Conservation (phyloP, 2,113 vertebrate genomes). For the Micronisus gabar region DNA sequence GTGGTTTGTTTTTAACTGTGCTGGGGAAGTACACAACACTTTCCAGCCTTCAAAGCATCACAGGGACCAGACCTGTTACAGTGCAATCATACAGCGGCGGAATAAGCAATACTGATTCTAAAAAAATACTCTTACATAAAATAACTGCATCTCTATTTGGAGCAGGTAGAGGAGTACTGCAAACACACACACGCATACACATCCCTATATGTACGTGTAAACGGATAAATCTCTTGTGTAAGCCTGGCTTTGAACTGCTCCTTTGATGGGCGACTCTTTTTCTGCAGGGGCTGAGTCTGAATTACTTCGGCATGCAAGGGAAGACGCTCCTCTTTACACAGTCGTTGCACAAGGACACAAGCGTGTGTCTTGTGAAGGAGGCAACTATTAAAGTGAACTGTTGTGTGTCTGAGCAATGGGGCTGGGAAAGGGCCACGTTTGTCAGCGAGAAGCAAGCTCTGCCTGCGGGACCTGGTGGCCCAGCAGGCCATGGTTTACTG, state of each 20-base stretch:
- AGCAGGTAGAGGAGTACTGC: neutral
- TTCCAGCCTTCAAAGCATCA: neutral
- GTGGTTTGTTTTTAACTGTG: neutral
- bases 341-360: neutral
- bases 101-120: neutral
- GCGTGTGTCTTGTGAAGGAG: neutral
- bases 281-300: neutral
- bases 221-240: accelerated
- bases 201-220: accelerated
- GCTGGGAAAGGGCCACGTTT: accelerated
- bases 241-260: neutral
- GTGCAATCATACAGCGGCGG: neutral
- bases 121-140: neutral
- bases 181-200: too few species aligned
- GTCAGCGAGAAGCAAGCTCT: neutral
- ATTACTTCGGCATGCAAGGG: neutral
- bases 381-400: accelerated
- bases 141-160: neutral
- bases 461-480: accelerated
- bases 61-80: neutral
- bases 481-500: accelerated
- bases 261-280: accelerated
- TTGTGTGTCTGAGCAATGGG: accelerated
- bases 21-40: neutral
- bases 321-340: accelerated